Base-by-base conservation (phyloP, 1,140 invertebrate genomes). In the Epicauta chinensis region DNA sequence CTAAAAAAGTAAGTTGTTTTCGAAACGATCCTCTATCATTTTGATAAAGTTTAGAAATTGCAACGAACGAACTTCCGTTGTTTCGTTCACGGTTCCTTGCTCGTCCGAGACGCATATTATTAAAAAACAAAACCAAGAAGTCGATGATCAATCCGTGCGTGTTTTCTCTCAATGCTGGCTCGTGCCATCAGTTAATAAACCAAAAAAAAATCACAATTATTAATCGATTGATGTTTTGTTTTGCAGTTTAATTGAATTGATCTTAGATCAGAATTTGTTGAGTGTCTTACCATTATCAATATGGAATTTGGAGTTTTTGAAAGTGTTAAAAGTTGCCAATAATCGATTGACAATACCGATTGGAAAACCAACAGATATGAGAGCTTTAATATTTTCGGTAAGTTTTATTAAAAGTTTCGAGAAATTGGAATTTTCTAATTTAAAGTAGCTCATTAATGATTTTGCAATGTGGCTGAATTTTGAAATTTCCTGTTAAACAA, bases 181-280 rank as follows among this genome's bases (percentile, higher is more conserved):
- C 50, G 55, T 57, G 57, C 54, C 53, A 23, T 32, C 40, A 12
- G 29, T 37, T 41, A 16, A 7, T 5, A 23, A 23, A 23, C 23
- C 4, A 23, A 23, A 3, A 23, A 3, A 23, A 23, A 23, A 23
- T 23, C 1, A 7, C 17, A 3, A 7, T 4, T 23, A 23, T 3
- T 23, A n/a, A n/a, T 23, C 23, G 4, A 23, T 5, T 23, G 4
- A 23, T 5, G 7, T 23, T 23, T 23, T 23, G 23, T 34, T 43
- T 80, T 78, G 3, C 71, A 87, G 84, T 61, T 70, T 87, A 61
- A 76, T 79, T 62, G 82, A 86, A 62, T 64, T 87, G n/a, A 75
- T 79, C 47, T 70, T 84, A 43, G 83, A 83, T 69, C 76, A 82
- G 63, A 87, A 86, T 78, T 76, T 77, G 61, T 71, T 87, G 56